Evolutionary conservation across 2,113 vertebrate species (phyloP), one percentile per base, ranked within the genome.

Genomic region (Onychostruthus taczanowskii): DNA sequence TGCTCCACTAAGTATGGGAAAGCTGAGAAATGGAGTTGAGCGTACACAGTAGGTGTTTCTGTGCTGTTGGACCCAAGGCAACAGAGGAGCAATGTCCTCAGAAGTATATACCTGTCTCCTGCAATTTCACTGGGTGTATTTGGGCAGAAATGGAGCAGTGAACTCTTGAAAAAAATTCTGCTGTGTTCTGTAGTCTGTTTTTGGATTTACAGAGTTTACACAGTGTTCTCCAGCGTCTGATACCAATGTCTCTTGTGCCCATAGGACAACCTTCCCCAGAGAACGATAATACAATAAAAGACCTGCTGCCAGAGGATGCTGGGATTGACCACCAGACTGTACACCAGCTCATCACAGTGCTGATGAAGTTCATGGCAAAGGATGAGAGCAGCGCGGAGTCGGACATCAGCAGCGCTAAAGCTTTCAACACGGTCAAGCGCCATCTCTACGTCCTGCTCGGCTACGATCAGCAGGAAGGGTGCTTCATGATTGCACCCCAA

Each of bases 361-460:
- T 99, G 27, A 99, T 99, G 99, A 99, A 99, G 97, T 99, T 99
- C 87, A 99, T 99, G 99, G 98, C 99, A 24, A 99, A 99, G 97
- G 99, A 99, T 27, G 98, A 99, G 96, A 99, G 99, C 97, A 99
- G 99, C 0, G 99, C 99, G 0, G 99, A 99, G 97, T 98, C 98
- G 0, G 99, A 99, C 86, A 99, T 99, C 63, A 98, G 99, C 97
- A 99, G 99, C 0, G 99, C 99, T 30, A 99, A 99, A 97, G 99
- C 99, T 74, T 99, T 99, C 96, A 99, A 99, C 97, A 99, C 99
- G 0, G 99, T 99, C 95, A 99, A 99, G 96, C 98, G 99, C 37
- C 99, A 99, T 89, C 97, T 99, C 37, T 99, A 99, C 0, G 99
- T 99, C 73, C 96, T 99, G 87, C 98, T 99, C 23, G 99, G 99